Base-by-base conservation (phyloP, 2,888 invertebrate species). In the Sinodicranocentrus sp. region DNA sequence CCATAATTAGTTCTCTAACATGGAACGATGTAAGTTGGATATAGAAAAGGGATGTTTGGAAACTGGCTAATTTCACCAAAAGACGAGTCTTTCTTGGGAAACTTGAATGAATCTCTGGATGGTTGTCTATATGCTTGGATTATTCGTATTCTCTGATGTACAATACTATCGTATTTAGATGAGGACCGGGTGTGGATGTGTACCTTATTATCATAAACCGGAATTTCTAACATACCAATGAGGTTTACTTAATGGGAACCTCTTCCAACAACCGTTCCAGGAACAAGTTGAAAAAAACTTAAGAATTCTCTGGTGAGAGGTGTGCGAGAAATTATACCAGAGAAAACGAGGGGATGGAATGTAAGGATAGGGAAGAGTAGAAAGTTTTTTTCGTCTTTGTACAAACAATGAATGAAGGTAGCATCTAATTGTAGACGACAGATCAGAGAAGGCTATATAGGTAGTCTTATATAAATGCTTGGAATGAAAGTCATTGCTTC, bases 1-100 rank as follows among this genome's bases (percentile, higher is more conserved):
- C 68, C 61, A 71, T 76, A 82, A 82, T 82, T 82, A 82, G 82
- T 76, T 82, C 75, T 57, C 59, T 59, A 73, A 52, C 71, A 73
- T 5, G 54, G 26, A 28, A 67, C 15, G 48, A 54, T 70, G 23
- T 43, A n/a, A n/a, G n/a, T n/a, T n/a, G n/a, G n/a, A n/a, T n/a
- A n/a, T n/a, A n/a, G n/a, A n/a, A n/a, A n/a, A n/a, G n/a, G n/a
- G n/a, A n/a, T n/a, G 23, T 54, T 72, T 23, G 57, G 43, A 17
- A 72, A 72, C 39, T 72, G 28, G 28, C 44, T n/a, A n/a, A n/a
- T 33, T 33, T 10, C 5, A 33, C 33, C 5, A 10, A 10, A 33
- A 33, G 33, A 33, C 33, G 33, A 3, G 33, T 33, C 33, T 33
- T 10, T 33, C 33, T 33, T 33, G 10, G 33, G 33, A 33, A 33